These are phyloP conservation scores for Cotesia congregata DNA, from an alignment of 2,888 invertebrate species.

Conservation along the genomic window DNA sequence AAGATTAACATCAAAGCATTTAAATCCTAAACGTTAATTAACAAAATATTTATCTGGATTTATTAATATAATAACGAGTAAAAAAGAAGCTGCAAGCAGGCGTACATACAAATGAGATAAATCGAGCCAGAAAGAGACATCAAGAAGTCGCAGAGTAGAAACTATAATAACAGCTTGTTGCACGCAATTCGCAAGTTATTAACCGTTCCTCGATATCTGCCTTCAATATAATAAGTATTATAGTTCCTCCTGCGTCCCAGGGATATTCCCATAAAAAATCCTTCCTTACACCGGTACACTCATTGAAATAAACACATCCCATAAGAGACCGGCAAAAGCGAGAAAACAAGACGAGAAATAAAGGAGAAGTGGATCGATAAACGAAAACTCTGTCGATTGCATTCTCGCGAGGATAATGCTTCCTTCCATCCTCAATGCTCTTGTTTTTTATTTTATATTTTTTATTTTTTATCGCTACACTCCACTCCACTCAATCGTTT, in stretches of 20 bases:
- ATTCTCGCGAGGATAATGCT: conserved; percentile 37
- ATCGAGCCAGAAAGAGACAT: conserved; percentile 3
- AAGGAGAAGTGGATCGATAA: conserved; percentile 40
- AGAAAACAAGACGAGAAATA: conserved; percentile 26
- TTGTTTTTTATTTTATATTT: neutral
- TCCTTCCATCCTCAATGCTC: conserved; percentile 3
- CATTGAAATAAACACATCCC: no score
- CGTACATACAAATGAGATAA: neutral
- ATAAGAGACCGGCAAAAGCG: neutral
- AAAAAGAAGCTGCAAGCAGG: neutral
- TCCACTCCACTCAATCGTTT: conserved; percentile 30
- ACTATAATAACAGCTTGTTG: conserved; percentile 19
- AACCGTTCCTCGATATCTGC: conserved; percentile 30
- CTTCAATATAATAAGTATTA: conserved; percentile 5
- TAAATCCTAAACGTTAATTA: no score
- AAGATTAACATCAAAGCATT: no score
- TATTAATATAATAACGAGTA: neutral
- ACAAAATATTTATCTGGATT: neutral
- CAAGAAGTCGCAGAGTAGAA: neutral
- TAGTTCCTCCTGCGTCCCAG: conserved; percentile 1
- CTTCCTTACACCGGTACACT: neutral
- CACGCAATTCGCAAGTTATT: conserved; percentile 31
- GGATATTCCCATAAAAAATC: neutral
- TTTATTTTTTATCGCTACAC: conserved; percentile 42
- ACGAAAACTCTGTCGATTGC: conserved; percentile 40